These are phyloP conservation scores for Pollimyrus isidori DNA, from an alignment of 2,113 vertebrate species.

Conservation along the genomic window DNA sequence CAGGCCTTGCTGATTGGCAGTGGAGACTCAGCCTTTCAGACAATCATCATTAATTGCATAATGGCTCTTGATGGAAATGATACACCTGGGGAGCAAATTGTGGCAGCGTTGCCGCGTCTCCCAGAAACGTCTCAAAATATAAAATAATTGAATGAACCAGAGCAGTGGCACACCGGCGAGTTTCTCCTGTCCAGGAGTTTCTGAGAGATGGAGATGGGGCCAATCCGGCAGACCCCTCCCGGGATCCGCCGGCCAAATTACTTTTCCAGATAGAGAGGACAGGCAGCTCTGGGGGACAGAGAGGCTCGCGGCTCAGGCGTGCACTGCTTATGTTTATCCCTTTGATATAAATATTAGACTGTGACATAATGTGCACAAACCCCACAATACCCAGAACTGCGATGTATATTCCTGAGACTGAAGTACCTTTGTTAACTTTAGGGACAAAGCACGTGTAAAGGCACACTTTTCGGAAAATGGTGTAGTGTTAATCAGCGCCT, in stretches of 20 bases:
- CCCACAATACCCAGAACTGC: not conserved
- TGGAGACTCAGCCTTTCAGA: not conserved
- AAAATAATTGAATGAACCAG: not conserved
- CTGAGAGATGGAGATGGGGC: not conserved
- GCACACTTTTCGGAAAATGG: no score
- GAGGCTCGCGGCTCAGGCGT: not conserved
- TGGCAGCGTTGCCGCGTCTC: not conserved
- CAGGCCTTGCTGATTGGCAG: not conserved
- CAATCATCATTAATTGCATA: conserved; percentile 8
- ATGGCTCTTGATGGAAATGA: not conserved
- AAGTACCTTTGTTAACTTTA: not conserved
- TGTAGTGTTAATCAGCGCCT: no score
- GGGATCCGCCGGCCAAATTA: not conserved
- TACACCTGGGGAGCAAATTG: not conserved
- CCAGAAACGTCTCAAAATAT: not conserved
- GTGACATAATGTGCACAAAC: not conserved
- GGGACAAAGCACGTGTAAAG: not conserved
- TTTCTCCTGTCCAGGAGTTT: not conserved
- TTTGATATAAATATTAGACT: not conserved
- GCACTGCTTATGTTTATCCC: not conserved
- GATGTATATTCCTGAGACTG: not conserved
- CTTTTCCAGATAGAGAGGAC: not conserved
- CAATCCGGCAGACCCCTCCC: not conserved
- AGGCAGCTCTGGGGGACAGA: not conserved
- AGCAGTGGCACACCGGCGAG: not conserved